These are phyloP conservation scores for Plecturocebus donacophilus DNA, from an alignment of 2,113 vertebrate genomes.

Conservation along the genomic window DNA sequence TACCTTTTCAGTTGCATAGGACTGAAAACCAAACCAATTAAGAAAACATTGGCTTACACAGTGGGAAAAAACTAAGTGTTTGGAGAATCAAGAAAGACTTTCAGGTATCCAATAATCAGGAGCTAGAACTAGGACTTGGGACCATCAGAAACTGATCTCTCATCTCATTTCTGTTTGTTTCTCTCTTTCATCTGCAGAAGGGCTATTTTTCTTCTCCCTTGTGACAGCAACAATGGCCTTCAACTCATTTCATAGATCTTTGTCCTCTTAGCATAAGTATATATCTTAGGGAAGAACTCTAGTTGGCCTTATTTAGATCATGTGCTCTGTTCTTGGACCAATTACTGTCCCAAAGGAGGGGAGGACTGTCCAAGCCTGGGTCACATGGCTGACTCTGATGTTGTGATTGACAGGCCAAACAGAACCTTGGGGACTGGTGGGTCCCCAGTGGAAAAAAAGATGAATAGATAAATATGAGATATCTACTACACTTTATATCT, in stretches of 20 bases:
- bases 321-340: background rate
- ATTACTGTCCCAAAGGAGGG: background rate
- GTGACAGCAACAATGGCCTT: background rate
- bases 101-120: background rate
- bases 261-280: background rate
- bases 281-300: background rate
- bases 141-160: background rate
- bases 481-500: background rate
- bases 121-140: background rate
- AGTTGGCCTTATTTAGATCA: background rate
- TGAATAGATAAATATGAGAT: background rate
- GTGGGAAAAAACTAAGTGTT: background rate
- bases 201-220: background rate
- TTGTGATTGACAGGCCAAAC: background rate
- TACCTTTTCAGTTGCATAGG: background rate
- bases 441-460: background rate
- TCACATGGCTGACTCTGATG: background rate
- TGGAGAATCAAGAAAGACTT: background rate
- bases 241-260: background rate
- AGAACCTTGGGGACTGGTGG: background rate
- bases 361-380: background rate
- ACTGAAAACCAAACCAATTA: conserved; percentile 18
- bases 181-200: background rate
- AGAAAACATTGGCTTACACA: background rate
- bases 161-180: background rate